Base-by-base conservation (phyloP, 2,888 invertebrate species). In the Parapristionchus giblindavisi region DNA sequence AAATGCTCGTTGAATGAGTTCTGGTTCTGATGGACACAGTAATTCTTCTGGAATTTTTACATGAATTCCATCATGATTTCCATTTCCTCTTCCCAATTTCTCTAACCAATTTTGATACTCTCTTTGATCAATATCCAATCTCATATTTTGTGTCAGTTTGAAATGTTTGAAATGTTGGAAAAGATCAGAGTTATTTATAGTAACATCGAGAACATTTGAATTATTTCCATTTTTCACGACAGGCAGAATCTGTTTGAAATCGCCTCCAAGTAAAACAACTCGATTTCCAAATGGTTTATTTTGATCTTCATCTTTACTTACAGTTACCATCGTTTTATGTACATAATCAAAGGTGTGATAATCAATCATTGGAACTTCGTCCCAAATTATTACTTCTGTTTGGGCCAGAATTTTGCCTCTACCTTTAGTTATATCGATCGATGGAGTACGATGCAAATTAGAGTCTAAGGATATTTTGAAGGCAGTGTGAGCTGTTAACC, bases 391-490 rank as follows among this genome's bases (percentile, higher is more conserved):
- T 8, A 60, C 60, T 60, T 63, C 24, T 32, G 63, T 24, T 2
- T 63, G 14, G 1, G 38, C 40, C 32, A 63, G 8, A 8, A 24
- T 63, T 27, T 11, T 40, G n/a, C 63, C 63, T 40, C 63, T 8
- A 4, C 63, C 63, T 27, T 63, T 63, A 3, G 38, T 63, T 14
- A 63, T 63, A 2, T 27, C 8, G 3, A 60, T 36, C 51, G 51
- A 40, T 21, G 60, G 34, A 2, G 32, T 51, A 27, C 24, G 56
- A 2, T 27, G 11, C 3, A 60, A 29, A 51, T 38, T 36, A n/a
- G 60, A 27, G 52, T 61, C 72, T 29, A 60, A 52, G 3, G 34
- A 48, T 48, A 72, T 71, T 34, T 61, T 36, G 60, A 76, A 61
- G 21, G 60, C 52, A 1, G 48, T 40, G 38, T 72, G 70, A 24